Conservation (phyloP, 1,140 invertebrate genomes). For the Zaprionus ghesquierei region DNA sequence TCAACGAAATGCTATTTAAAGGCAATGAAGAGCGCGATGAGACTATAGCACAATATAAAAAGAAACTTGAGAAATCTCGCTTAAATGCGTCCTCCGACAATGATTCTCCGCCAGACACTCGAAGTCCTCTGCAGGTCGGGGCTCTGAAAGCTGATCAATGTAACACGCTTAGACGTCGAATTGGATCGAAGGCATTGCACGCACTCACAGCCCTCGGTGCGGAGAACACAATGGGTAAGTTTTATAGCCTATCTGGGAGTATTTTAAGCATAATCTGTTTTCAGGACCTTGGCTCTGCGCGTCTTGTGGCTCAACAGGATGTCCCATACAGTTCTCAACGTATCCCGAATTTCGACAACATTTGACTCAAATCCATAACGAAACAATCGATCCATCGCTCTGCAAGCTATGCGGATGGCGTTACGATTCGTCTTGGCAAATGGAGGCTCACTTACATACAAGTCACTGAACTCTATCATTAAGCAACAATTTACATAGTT, state of each 20-base stretch:
- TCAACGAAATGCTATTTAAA: conserved; percentile 23
- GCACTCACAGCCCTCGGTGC: conserved; percentile 1
- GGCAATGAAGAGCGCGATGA: conserved; percentile 12
- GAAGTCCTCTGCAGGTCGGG: no score
- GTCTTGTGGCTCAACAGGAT: not conserved
- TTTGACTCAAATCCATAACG: not conserved
- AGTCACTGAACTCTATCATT: not conserved
- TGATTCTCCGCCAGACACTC: not conserved
- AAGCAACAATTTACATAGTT: not conserved
- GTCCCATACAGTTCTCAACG: not conserved
- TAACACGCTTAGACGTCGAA: not conserved
- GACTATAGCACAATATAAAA: not conserved
- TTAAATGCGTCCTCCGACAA: not conserved
- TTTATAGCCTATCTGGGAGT: not conserved
- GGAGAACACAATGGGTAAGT: conserved; percentile 1
- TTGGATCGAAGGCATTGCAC: not conserved
- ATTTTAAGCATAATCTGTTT: not conserved
- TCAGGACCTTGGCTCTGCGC: conserved; percentile 4
- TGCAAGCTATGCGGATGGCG: conserved; percentile 18
- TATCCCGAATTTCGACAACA: conserved; percentile 10
- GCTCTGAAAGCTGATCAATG: not conserved
- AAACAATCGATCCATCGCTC: not conserved
- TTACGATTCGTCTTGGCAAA: not conserved
- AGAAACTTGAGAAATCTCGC: not conserved
- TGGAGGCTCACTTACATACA: not conserved